A percentile compares a stretch with the other conserved stretches of the same genome.
phyloP scores from a whole-genome alignment of 2,113 vertebrate species.

The Casuarius casuarius region DNA sequence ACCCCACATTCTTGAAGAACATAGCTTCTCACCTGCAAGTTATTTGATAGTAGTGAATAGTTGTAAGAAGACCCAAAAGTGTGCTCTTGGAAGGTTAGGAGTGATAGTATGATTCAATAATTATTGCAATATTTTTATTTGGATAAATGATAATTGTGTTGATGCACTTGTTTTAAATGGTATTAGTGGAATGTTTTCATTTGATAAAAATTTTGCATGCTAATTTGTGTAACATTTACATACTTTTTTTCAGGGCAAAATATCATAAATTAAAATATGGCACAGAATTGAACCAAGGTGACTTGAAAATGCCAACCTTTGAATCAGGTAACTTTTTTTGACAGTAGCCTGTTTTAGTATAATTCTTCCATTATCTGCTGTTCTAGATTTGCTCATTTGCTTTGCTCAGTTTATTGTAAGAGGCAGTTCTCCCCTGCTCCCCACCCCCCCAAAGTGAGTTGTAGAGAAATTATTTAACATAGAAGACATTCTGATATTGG shows the following conservation, averaged over 20 bases:
- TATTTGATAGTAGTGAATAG: neutral
- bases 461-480: neutral
- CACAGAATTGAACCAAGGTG: conserved; percentile 96
- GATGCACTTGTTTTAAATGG: neutral
- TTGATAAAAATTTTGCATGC: neutral
- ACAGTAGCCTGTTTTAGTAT: neutral
- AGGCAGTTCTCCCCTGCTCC: neutral
- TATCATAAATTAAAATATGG: conserved; percentile 99
- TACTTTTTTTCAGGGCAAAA: conserved; percentile 89
- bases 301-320: conserved; percentile 97
- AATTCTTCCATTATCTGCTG: neutral
- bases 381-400: neutral
- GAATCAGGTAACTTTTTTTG: conserved; percentile 87
- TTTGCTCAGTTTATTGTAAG: neutral
- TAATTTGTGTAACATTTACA: conserved; percentile 9
- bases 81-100: neutral
- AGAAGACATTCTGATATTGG: neutral
- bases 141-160: neutral
- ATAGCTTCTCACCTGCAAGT: neutral
- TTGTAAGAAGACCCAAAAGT: neutral
- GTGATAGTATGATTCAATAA: neutral
- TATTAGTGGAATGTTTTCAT: neutral
- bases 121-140: neutral
- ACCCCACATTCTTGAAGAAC: accelerated
- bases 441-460: neutral